Conservation (phyloP, 1,140 invertebrate species). For the Campoletis sonorensis region DNA sequence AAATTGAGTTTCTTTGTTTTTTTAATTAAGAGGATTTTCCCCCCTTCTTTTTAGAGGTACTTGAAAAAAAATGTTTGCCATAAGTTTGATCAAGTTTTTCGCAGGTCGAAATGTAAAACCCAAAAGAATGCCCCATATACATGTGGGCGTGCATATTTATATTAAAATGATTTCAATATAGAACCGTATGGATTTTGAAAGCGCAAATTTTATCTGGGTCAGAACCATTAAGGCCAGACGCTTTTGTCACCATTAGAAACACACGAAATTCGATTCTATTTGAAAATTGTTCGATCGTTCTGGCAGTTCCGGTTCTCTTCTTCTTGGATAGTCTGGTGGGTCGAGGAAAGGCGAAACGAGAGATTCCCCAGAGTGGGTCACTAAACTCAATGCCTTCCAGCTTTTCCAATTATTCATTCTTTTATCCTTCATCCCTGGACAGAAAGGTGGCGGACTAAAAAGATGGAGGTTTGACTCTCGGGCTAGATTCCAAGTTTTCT, state of each 20-base stretch:
- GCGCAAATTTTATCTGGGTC: constrained; percentile 54
- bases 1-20: too few species aligned
- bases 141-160: too few species aligned
- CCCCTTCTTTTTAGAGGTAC: too few species aligned
- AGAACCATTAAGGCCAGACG: constrained; percentile 61
- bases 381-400: constrained; percentile 52
- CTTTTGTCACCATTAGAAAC: constrained; percentile 52
- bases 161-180: neutral
- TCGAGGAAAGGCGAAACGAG: neutral
- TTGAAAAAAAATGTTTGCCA: too few species aligned
- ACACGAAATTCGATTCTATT: constrained; percentile 34
- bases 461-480: constrained; percentile 2
- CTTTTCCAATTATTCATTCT: constrained; percentile 56
- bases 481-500: constrained; percentile 53
- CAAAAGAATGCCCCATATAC: too few species aligned
- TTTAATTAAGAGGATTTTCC: too few species aligned
- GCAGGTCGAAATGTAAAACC: too few species aligned
- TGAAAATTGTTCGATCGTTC: constrained; percentile 39
- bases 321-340: neutral
- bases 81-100: too few species aligned
- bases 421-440: constrained; percentile 17
- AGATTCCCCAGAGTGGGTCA: neutral
- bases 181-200: neutral
- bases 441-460: constrained; percentile 46
- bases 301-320: constrained; percentile 39